A percentile compares a stretch with the other conserved stretches of the same genome.
phyloP scores from a whole-genome alignment of 2,113 vertebrate species.

The Pituophis catenifer region DNA sequence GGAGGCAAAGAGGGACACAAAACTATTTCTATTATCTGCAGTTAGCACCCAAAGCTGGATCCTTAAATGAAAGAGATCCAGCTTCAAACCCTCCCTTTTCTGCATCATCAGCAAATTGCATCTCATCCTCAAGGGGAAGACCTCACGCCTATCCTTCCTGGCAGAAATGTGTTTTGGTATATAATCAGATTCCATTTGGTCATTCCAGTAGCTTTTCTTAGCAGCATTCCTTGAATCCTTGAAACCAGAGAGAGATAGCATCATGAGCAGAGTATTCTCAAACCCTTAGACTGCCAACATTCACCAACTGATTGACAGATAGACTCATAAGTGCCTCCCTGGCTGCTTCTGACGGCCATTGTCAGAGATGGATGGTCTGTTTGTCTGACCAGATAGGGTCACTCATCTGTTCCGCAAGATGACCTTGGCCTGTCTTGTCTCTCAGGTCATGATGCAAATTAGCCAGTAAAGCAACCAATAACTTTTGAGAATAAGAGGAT shows the following conservation, averaged over 20 bases:
- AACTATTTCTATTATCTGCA: not conserved
- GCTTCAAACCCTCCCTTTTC: not conserved
- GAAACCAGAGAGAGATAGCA: not conserved
- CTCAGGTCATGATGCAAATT: not conserved
- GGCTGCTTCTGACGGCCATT: not conserved
- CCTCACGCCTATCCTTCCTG: not conserved
- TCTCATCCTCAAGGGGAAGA: not conserved
- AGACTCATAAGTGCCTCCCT: not conserved
- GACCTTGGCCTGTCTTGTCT: conserved; percentile 14
- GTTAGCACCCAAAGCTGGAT: not conserved
- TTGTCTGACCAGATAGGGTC: not conserved
- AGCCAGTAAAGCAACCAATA: not conserved
- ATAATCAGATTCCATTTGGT: not conserved
- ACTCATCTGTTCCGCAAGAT: not conserved
- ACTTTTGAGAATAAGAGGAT: not conserved
- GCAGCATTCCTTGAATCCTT: not conserved
- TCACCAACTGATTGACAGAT: conserved; percentile 2
- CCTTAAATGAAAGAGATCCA: not conserved
- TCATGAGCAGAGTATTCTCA: conserved; percentile 4
- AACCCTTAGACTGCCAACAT: not conserved
- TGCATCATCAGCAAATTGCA: not conserved
- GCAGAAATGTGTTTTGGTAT: not conserved
- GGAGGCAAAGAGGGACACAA: not conserved
- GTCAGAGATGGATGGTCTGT: not conserved
- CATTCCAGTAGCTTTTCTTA: not conserved